These are phyloP conservation scores for Holocentrus rufus DNA, from an alignment of 2,797 vertebrate species.

Conservation along the genomic window DNA sequence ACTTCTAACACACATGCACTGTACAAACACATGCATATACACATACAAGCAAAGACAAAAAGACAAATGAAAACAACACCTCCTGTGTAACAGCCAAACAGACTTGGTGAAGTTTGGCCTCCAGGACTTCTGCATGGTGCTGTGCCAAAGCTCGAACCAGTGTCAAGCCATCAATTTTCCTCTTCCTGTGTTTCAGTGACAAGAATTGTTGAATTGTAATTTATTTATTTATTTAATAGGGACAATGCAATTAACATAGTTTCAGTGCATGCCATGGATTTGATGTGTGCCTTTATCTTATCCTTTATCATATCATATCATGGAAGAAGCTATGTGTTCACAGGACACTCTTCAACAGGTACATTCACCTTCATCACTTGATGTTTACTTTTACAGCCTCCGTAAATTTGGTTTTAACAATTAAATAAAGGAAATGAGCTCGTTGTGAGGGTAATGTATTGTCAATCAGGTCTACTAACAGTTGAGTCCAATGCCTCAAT, in stretches of 20 bases:
- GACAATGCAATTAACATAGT: too few relatives aligned
- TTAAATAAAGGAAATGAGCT: not conserved
- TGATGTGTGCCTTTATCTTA: too few relatives aligned
- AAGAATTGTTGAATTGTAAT: not conserved
- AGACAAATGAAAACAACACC: conserved; percentile 63
- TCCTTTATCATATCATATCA: too few relatives aligned
- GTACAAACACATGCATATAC: not conserved
- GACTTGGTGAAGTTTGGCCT: conserved; percentile 79
- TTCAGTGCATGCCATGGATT: too few relatives aligned
- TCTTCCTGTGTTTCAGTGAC: conserved; percentile 74
- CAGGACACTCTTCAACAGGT: conserved; percentile 8
- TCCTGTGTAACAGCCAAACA: conserved; percentile 80
- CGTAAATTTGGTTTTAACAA: not conserved
- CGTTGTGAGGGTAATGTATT: conserved; percentile 9
- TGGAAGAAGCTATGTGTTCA: conserved; percentile 1
- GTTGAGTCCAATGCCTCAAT: not conserved
- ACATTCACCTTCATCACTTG: conserved; percentile 1
- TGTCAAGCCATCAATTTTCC: too few relatives aligned
- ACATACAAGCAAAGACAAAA: not conserved
- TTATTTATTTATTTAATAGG: too few relatives aligned
- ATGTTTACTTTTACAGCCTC: conserved; percentile 4
- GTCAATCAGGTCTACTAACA: not conserved
- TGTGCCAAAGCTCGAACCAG: conserved; percentile 78
- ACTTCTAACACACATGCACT: too few relatives aligned
- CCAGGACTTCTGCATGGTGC: conserved; percentile 76